Percentiles rank a stretch among this genome's conserved stretches.
Conservation (phyloP, 2,888 invertebrate genomes). For the Leucoma salicis region DNA sequence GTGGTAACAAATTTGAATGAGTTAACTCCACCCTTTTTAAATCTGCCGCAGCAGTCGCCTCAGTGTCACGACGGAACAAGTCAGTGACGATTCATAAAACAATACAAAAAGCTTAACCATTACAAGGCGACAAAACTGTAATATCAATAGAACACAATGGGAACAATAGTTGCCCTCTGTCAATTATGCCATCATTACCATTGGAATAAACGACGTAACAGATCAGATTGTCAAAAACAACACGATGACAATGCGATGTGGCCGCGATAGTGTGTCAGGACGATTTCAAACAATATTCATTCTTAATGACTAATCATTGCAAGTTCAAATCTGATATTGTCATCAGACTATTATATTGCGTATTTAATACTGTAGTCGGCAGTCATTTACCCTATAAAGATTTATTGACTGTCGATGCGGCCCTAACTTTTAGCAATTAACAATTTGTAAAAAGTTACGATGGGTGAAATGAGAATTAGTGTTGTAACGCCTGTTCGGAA, state of each 20-base stretch:
- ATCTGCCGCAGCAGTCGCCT: constrained; percentile 55
- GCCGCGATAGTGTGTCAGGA: constrained; percentile 33
- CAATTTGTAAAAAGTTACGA: constrained; percentile 60
- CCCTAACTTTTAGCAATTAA: constrained; percentile 65
- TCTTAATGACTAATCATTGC: constrained; percentile 49
- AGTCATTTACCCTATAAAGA: constrained; percentile 73
- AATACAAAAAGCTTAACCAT: constrained; percentile 67
- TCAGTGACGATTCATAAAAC: constrained; percentile 59
- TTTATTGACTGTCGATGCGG: constrained; percentile 61
- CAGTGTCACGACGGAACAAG: constrained; percentile 55
- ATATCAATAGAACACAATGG: constrained; percentile 78
- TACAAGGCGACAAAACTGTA: constrained; percentile 80
- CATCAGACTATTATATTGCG: constrained; percentile 53
- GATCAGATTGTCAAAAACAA: constrained; percentile 73
- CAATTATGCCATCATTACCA: constrained; percentile 81
- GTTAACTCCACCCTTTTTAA: constrained; percentile 70
- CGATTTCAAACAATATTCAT: constrained; percentile 43
- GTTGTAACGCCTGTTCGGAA: not conserved
- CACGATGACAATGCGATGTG: constrained; percentile 61
- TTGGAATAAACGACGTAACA: constrained; percentile 77
- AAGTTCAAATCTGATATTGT: constrained; percentile 35
- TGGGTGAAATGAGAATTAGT: constrained; percentile 35
- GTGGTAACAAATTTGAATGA: constrained; percentile 52
- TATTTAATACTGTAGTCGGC: constrained; percentile 57
- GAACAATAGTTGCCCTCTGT: constrained; percentile 79